Base-by-base conservation (phyloP, 2,797 vertebrate genomes). In the Corythornis leucogaster region DNA sequence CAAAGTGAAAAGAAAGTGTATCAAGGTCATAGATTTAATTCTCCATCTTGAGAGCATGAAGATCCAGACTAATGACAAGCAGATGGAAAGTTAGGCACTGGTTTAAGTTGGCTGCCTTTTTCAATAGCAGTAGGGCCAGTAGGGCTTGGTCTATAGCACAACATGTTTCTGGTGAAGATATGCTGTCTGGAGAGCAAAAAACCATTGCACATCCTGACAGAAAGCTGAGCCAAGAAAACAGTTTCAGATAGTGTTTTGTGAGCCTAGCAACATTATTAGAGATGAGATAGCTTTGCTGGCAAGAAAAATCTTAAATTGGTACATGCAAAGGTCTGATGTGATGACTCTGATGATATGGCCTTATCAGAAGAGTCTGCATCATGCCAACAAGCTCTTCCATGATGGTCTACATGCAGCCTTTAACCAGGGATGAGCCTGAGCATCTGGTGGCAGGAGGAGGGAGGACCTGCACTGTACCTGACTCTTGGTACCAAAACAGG, bases 41-140 rank as follows among this genome's bases (percentile, higher is more conserved):
- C 54, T 83, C 26, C 20, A 38, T 51, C 85, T 80, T 71, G 54
- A 75, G 31, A 63, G 5, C 7, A 2, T 75, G 73, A 87, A 90
- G 71, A 89, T 89, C 31, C 79, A 80, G 76, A 15, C 58, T 95
- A 94, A 96, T 26, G 40, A 83, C 66, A 80, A 95, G 66, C 95
- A 96, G 91, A 95, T 95, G 93, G 87, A 28, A 80, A 69, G 43
- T 90, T 59, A 78, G 91, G 91, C 92, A 80, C 58, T 38, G 51
- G 69, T 74, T 46, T 85, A 62, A 68, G 55, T 31, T 95, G 91
- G 91, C 91, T 93, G 81, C 73, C 30, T 89, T 76, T 64, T 90
- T 51, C 81, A 83, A 83, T 8, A 87, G 87, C 81, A 76, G 69
- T 43, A 85, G 54, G 63, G 76, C 22, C 81, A 76, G 69, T 43